Evolutionary conservation across 2,113 vertebrate genomes (phyloP), one percentile per base, ranked within the genome.

Genomic region (Platysteira castanea): DNA sequence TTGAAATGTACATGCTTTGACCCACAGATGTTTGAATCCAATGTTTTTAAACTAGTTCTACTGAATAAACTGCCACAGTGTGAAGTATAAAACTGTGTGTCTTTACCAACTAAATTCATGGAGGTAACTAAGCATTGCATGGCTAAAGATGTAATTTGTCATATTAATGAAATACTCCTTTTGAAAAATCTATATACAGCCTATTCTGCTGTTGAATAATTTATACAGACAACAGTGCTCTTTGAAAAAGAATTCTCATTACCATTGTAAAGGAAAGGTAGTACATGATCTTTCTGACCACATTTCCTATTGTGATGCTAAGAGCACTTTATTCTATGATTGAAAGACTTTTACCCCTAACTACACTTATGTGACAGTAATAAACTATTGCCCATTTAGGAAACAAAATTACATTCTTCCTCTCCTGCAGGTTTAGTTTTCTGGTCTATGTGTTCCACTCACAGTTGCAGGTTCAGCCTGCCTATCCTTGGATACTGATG

Each of bases 81-180:
- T 69, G 75, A 91, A 87, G 59, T 60, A n/a, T 23, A 91, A 90
- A 42, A 59, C 8, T 41, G 13, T 41, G 16, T 30, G 22, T 70
- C 41, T 91, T 90, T 70, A 9, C 17, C 22, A 77, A 41, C 18
- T 88, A 83, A 71, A 93, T 74, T 91, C 35, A 41, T 46, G 26
- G 15, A 26, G 30, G 71, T 80, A 94, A 88, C 59, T 84, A 95
- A 81, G 35, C 42, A 77, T 93, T 91, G 91, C 17, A 78, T 33
- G 24, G 31, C 42, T 92, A 86, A 89, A 94, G 35, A 74, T 56
- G 59, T 70, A 84, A 94, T 97, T 96, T 92, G 47, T 94, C 88
- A 90, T 93, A 64, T 77, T 91, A 96, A 93, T 93, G 59, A 96
- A 96, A 87, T 84, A 94, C 37, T 61, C n/a, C 47, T 94, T 95